A percentile compares a stretch with the other conserved stretches of the same genome.
phyloP scores from a whole-genome alignment of 2,888 invertebrate species.

The Fabriciana adippe region DNA sequence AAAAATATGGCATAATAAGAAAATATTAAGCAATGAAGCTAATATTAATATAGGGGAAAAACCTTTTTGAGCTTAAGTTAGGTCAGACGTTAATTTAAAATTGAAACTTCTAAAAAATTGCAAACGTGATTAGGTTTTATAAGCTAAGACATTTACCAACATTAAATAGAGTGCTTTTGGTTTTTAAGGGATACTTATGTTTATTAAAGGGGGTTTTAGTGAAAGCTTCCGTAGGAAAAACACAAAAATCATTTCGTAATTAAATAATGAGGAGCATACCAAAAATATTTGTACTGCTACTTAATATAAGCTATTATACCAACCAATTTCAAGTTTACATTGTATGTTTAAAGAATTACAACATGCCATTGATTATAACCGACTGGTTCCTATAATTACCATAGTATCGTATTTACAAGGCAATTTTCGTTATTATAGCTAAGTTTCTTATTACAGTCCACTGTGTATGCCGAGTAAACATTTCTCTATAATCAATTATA shows the following conservation, averaged over 20 bases:
- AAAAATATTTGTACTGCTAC: not conserved
- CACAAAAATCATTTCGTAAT: too few relatives aligned
- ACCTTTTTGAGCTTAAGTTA: slow-evolving; percentile 1
- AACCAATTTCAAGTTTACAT: slow-evolving; percentile 4
- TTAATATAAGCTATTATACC: slow-evolving; percentile 13
- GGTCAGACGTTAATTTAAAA: slow-evolving; percentile 6
- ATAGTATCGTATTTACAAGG: slow-evolving; percentile 63
- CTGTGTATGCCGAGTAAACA: slow-evolving; percentile 23
- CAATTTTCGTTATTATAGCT: slow-evolving; percentile 52
- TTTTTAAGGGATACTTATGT: not conserved
- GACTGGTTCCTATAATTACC: slow-evolving; percentile 54
- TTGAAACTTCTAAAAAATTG: not conserved
- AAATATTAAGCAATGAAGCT: slow-evolving; percentile 39
- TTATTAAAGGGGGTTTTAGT: too few relatives aligned
- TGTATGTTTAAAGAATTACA: slow-evolving; percentile 58
- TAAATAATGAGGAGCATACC: not conserved
- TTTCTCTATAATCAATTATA: slow-evolving; percentile 30
- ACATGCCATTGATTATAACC: slow-evolving; percentile 37
- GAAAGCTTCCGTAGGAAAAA: not conserved
- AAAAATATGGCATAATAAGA: slow-evolving; percentile 59
- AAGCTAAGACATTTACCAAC: not conserved
- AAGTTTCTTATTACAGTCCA: slow-evolving; percentile 29
- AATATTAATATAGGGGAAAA: slow-evolving; percentile 20
- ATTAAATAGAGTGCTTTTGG: not conserved
- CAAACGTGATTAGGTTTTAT: not conserved